Percentiles rank a stretch among this genome's conserved stretches.
Conservation (phyloP, 2,888 invertebrate species). For the Orthosia incerta region DNA sequence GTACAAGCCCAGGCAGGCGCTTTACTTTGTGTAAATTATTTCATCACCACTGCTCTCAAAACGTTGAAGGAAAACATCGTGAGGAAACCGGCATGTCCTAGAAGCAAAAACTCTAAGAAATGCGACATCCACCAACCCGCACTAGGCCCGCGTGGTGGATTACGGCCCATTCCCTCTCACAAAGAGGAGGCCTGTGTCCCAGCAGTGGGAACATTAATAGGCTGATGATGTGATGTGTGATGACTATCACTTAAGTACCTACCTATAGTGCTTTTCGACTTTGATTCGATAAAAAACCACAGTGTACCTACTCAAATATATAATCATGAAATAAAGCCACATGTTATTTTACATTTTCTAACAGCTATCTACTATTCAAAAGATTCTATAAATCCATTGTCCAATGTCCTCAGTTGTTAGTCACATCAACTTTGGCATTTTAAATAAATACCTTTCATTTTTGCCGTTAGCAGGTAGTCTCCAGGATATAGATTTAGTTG, state of each 20-base stretch:
- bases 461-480: slow-evolving; percentile 54
- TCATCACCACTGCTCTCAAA: no score
- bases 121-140: no score
- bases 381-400: slow-evolving; percentile 32
- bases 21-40: no score
- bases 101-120: no score
- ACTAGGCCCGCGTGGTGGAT: no score
- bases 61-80: no score
- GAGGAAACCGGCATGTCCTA: no score
- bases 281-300: not conserved
- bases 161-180: no score
- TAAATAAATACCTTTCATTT: slow-evolving; percentile 67
- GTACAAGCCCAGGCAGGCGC: no score
- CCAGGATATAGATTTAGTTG: slow-evolving; percentile 53
- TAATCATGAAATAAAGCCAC: not conserved
- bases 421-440: slow-evolving; percentile 62
- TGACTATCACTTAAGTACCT: not conserved
- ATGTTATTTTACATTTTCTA: slow-evolving; percentile 18
- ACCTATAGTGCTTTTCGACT: not conserved
- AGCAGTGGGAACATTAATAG: no score
- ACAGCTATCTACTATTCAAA: not conserved
- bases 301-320: slow-evolving; percentile 1
- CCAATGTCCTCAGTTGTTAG: slow-evolving; percentile 43
- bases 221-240: no score
- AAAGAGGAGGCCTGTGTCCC: no score